A percentile compares a stretch with the other conserved stretches of the same genome.
These are phyloP conservation scores for Haemorhous mexicanus DNA, from an alignment of 2,113 vertebrate species.

Conservation along the genomic window DNA sequence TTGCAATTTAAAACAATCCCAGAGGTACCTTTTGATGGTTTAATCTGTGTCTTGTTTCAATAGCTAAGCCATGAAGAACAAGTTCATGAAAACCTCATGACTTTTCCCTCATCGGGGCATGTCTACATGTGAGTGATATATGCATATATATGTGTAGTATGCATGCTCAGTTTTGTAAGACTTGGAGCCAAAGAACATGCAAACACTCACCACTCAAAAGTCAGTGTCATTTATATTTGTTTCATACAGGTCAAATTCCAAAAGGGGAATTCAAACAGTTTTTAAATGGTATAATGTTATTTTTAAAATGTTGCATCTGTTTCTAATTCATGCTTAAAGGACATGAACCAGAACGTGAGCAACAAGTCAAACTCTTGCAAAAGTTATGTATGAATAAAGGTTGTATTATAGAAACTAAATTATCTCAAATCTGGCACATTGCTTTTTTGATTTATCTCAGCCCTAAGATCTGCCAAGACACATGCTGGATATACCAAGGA, in stretches of 20 bases:
- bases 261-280: neutral
- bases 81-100: neutral
- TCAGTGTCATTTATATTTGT: neutral
- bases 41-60: neutral
- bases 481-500: neutral
- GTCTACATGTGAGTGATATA: neutral
- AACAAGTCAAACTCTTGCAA: neutral
- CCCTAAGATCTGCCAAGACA: neutral
- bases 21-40: neutral
- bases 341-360: neutral
- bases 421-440: neutral
- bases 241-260: neutral
- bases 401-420: neutral
- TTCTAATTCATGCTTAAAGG: neutral
- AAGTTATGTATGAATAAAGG: neutral
- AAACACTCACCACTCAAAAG: conserved; percentile 8
- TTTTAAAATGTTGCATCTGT: neutral
- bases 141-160: neutral
- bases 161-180: neutral
- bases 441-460: neutral
- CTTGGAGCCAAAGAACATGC: neutral
- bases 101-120: neutral
- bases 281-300: neutral
- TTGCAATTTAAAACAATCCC: conserved; percentile 9
- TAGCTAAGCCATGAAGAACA: neutral